Conservation (phyloP, 1,140 invertebrate species). For the Nasonia vitripennis region DNA sequence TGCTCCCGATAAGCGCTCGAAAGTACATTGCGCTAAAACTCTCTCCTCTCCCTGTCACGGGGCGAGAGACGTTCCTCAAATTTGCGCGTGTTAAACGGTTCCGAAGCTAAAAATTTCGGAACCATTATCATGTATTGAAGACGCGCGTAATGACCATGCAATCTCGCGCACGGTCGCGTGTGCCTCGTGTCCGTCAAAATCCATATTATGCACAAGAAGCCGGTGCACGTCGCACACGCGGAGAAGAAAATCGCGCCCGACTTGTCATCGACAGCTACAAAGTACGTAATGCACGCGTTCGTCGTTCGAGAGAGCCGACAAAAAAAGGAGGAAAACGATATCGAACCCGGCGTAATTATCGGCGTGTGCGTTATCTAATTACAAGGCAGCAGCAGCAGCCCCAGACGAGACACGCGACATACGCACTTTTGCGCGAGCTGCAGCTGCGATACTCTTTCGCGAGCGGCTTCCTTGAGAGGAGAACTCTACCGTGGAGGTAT, state of each 20-base stretch:
- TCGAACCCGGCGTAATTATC: neutral
- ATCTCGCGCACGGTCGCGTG: neutral
- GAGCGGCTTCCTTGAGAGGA: conserved; percentile 6
- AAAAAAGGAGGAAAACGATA: neutral
- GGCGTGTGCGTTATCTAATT: conserved; percentile 40
- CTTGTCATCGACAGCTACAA: neutral
- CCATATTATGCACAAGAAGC: neutral
- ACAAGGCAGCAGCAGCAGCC: conserved; percentile 4
- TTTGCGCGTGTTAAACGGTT: neutral
- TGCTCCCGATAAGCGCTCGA: too few species aligned
- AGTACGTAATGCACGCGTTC: too few species aligned
- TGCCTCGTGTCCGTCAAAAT: neutral
- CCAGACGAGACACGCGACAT: conserved; percentile 32
- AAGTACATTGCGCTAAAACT: neutral
- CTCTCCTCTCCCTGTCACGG: neutral
- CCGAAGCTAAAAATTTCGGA: neutral
- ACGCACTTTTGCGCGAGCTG: conserved; percentile 28
- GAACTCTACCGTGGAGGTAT: too few species aligned
- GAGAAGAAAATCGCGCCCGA: neutral
- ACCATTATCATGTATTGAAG: neutral
- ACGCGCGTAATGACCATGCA: neutral
- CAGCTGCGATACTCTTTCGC: neutral
- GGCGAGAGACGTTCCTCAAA: neutral
- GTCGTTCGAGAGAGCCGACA: neutral
- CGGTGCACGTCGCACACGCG: neutral